Percentiles rank a stretch among this genome's conserved stretches.
Evolutionary conservation across 2,797 vertebrate species (phyloP).

Genomic region (Amniataba percoides): DNA sequence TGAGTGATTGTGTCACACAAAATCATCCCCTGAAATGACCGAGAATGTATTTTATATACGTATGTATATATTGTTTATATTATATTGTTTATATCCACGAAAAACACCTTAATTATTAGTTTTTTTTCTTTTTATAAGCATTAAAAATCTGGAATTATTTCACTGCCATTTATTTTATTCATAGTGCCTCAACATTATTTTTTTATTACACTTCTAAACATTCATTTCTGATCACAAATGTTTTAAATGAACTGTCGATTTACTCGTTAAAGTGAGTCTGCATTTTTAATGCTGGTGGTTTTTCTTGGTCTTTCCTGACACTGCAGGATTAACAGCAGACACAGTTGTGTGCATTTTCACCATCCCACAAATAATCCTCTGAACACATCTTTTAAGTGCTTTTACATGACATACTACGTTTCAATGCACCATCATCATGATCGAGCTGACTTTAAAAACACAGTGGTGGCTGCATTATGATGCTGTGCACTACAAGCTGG

Average conservation of each 20-base stretch:
- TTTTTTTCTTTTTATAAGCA: too few relatives aligned
- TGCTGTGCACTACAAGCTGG: conserved; percentile 39
- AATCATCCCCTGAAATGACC: too few relatives aligned
- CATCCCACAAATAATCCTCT: conserved; percentile 65
- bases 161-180: too few relatives aligned
- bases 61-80: too few relatives aligned
- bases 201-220: not conserved
- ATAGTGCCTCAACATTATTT: too few relatives aligned
- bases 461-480: conserved; percentile 38
- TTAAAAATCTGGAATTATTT: too few relatives aligned
- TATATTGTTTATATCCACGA: too few relatives aligned
- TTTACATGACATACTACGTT: conserved; percentile 48
- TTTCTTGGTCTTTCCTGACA: conserved; percentile 31
- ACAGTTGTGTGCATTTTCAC: conserved; percentile 44
- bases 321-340: conserved; percentile 48
- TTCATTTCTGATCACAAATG: not conserved
- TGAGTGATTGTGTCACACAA: too few relatives aligned
- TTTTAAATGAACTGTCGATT: not conserved
- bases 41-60: too few relatives aligned
- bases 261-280: not conserved
- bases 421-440: conserved; percentile 40
- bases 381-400: conserved; percentile 64
- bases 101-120: too few relatives aligned
- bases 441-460: conserved; percentile 46
- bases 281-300: not conserved